Percentiles rank a stretch among this genome's conserved stretches.
phyloP scores from a whole-genome alignment of 53 echinoderm and acorn worm species.

The Temnopleurus reevesii region DNA sequence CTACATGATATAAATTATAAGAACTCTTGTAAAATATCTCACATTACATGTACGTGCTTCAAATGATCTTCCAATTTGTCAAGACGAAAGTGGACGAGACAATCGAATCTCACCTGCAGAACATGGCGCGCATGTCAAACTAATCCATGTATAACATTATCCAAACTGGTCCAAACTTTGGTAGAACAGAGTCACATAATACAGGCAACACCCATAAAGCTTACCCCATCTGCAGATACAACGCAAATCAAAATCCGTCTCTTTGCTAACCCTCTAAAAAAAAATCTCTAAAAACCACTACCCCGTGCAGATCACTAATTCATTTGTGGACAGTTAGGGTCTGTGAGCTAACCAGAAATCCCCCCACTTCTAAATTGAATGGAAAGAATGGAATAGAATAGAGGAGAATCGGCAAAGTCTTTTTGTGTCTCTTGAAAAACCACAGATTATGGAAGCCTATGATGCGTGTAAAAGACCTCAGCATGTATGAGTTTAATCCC shows the following conservation, averaged over 20 bases:
- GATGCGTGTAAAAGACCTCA: neutral
- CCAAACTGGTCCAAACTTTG: neutral
- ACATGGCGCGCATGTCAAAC: neutral
- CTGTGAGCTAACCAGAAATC: slow-evolving; percentile 45
- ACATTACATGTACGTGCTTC: neutral
- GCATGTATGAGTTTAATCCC: slow-evolving; percentile 16
- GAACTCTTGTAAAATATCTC: neutral
- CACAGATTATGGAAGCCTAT: slow-evolving; percentile 42
- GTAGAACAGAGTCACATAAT: neutral
- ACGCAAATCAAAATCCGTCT: slow-evolving; percentile 3
- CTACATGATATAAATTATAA: neutral
- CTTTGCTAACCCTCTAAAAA: neutral
- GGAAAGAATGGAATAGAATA: slow-evolving; percentile 8
- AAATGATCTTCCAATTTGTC: neutral
- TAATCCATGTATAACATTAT: neutral
- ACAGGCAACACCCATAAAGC: slow-evolving; percentile 13
- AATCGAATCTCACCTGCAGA: neutral
- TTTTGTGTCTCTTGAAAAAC: slow-evolving; percentile 1
- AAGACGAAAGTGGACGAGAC: neutral
- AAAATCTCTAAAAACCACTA: slow-evolving; percentile 13
- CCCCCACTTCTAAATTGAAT: slow-evolving; percentile 4
- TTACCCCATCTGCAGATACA: neutral
- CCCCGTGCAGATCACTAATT: slow-evolving; percentile 10
- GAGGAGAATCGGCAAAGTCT: neutral
- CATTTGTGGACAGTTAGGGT: slow-evolving; percentile 33